phyloP scores from a whole-genome alignment of 2,797 vertebrate species.

The Muscicapa comitata region DNA sequence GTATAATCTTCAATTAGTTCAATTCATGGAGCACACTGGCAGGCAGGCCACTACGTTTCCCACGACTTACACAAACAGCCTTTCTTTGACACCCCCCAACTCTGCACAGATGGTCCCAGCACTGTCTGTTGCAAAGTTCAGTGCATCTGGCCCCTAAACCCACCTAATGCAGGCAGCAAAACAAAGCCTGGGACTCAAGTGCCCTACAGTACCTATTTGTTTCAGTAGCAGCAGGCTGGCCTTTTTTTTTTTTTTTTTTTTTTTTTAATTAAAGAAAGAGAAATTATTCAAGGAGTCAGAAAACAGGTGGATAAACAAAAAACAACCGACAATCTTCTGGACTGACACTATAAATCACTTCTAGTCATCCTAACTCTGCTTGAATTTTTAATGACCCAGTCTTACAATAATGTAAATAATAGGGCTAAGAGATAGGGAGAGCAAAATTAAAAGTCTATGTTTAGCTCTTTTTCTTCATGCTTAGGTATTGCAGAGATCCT shows the following conservation, averaged over 20 bases:
- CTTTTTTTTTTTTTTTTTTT: not conserved
- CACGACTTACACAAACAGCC: conserved; percentile 79
- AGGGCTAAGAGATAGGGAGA: not conserved
- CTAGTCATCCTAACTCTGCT: not conserved
- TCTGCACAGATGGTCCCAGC: conserved; percentile 76
- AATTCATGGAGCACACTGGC: conserved; percentile 75
- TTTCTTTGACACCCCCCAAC: conserved; percentile 74
- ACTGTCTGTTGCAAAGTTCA: conserved; percentile 75
- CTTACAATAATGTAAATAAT: not conserved
- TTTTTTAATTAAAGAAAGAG: not conserved
- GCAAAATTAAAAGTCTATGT: not conserved
- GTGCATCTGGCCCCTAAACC: conserved; percentile 76
- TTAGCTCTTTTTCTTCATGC: not conserved
- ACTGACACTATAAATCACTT: not conserved
- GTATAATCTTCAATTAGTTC: conserved; percentile 87
- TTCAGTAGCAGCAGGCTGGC: conserved; percentile 70
- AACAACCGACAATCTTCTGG: conserved; percentile 45
- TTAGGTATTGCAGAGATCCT: not conserved
- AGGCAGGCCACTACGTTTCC: conserved; percentile 81
- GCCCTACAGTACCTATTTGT: conserved; percentile 72
- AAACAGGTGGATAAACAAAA: conserved; percentile 74
- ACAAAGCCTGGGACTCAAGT: conserved; percentile 71
- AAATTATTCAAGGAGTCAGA: conserved; percentile 67
- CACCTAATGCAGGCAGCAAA: conserved; percentile 68
- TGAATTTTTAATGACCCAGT: not conserved